Conservation (phyloP, 2,797 vertebrate species). For the Ctenopoma multispine region DNA sequence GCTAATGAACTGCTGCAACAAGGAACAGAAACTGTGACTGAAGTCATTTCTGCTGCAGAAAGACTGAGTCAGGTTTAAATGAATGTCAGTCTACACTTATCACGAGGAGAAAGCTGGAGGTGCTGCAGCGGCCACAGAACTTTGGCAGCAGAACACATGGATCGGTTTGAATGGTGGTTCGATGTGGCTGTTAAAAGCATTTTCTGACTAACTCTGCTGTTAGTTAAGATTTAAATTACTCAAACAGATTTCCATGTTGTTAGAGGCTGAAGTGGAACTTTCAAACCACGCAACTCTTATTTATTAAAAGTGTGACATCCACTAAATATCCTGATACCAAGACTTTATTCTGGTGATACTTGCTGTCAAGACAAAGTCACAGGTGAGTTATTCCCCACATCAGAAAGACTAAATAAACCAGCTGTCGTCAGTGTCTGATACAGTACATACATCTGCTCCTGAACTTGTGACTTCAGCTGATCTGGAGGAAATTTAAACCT, state of each 20-base stretch:
- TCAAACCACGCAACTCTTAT: neutral
- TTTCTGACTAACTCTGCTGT: neutral
- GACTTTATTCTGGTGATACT: too few relatives aligned
- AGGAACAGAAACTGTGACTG: too few relatives aligned
- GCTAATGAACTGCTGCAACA: too few relatives aligned
- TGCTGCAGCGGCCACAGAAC: neutral
- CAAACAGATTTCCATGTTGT: constrained; percentile 2
- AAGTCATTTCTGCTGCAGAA: too few relatives aligned
- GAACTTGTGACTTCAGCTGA: constrained; percentile 20
- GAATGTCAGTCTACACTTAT: too few relatives aligned
- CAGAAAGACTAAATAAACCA: neutral
- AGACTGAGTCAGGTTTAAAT: too few relatives aligned
- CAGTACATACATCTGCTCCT: neutral
- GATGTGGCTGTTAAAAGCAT: constrained; percentile 29
- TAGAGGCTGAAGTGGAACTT: constrained; percentile 1
- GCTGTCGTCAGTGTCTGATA: neutral
- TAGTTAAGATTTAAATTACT: constrained; percentile 33
- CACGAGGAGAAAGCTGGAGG: too few relatives aligned
- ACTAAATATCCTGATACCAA: neutral
- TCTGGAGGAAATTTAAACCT: constrained; percentile 32
- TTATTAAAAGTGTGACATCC: neutral
- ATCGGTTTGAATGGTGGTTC: constrained; percentile 38
- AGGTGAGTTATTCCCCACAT: neutral
- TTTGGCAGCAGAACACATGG: constrained; percentile 37
- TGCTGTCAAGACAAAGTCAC: too few relatives aligned